Percentiles rank a stretch among this genome's conserved stretches.
Conservation (phyloP, 2,797 vertebrate species). For the Tapera naevia region DNA sequence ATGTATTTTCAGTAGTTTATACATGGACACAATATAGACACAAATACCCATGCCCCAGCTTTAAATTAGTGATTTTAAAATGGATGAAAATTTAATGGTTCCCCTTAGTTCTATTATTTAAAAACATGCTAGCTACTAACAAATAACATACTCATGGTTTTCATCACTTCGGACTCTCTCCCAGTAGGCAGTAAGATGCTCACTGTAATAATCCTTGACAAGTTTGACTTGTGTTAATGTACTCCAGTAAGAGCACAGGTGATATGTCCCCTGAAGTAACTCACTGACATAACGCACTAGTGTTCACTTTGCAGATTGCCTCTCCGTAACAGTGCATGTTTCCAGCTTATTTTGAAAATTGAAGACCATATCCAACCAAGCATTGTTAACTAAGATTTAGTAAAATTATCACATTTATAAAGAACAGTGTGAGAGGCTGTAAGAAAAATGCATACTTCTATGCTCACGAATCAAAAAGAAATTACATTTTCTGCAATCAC, state of each 20-base stretch:
- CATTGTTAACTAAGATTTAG: slow-evolving; percentile 33
- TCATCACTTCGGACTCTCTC: not conserved
- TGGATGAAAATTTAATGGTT: not conserved
- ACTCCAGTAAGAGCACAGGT: not conserved
- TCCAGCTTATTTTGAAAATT: slow-evolving; percentile 4
- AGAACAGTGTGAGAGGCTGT: not conserved
- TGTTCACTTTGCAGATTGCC: not conserved
- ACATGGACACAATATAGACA: not conserved
- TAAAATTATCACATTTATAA: slow-evolving; percentile 25
- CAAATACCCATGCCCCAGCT: not conserved
- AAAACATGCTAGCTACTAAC: not conserved
- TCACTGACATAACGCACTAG: not conserved
- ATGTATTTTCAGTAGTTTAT: not conserved
- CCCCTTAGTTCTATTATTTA: not conserved
- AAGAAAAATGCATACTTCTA: slow-evolving; percentile 25
- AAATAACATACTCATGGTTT: not conserved
- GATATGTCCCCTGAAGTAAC: not conserved
- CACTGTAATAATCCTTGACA: slow-evolving; percentile 2
- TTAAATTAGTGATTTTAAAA: not conserved
- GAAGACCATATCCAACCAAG: not conserved
- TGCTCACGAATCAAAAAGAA: slow-evolving; percentile 25
- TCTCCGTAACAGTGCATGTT: not conserved
- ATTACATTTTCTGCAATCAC: slow-evolving; percentile 31
- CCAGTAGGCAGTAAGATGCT: not conserved
- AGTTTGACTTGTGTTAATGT: slow-evolving; percentile 2